A percentile compares a stretch with the other conserved stretches of the same genome.
phyloP scores from a whole-genome alignment of 2,113 vertebrate species.

The Silurus asotus region DNA sequence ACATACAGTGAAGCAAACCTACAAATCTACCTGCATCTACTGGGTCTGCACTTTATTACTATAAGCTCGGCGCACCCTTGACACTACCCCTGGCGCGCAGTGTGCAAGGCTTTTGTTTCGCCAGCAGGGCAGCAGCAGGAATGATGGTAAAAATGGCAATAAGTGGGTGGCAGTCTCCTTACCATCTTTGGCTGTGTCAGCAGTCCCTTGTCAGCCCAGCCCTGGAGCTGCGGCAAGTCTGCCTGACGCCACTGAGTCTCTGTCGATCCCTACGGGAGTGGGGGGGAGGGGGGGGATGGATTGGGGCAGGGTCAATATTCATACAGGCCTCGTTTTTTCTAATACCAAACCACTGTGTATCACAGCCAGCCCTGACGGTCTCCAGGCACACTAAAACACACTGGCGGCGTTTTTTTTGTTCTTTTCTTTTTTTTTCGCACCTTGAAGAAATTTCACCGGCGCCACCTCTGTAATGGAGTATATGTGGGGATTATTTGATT shows the following conservation, averaged over 20 bases:
- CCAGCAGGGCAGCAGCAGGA: slow-evolving; percentile 63
- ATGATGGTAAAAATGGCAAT: slow-evolving; percentile 68
- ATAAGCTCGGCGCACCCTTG: slow-evolving; percentile 7
- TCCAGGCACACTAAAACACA: slow-evolving; percentile 68
- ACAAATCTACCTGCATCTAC: not conserved
- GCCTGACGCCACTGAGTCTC: slow-evolving; percentile 85
- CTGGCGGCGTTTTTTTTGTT: slow-evolving; percentile 53
- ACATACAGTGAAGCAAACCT: not conserved
- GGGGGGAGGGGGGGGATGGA: slow-evolving; percentile 67
- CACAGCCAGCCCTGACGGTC: slow-evolving; percentile 54
- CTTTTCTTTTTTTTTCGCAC: not conserved
- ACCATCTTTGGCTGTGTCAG: slow-evolving; percentile 85
- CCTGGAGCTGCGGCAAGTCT: slow-evolving; percentile 83
- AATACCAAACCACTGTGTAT: slow-evolving; percentile 61
- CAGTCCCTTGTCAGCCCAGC: slow-evolving; percentile 85
- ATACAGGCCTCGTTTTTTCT: slow-evolving; percentile 60
- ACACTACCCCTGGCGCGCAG: slow-evolving; percentile 35
- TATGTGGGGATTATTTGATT: slow-evolving; percentile 6
- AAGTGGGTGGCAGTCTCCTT: slow-evolving; percentile 74
- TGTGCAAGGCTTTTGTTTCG: slow-evolving; percentile 31
- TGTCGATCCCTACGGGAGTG: slow-evolving; percentile 78
- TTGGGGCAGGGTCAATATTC: slow-evolving; percentile 69
- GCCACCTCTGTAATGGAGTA: slow-evolving; percentile 8
- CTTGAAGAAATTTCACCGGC: not conserved
- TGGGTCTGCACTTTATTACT: slow-evolving; percentile 6